Base-by-base conservation (phyloP, 2,888 invertebrate species). In the Nephrotoma flavescens region DNA sequence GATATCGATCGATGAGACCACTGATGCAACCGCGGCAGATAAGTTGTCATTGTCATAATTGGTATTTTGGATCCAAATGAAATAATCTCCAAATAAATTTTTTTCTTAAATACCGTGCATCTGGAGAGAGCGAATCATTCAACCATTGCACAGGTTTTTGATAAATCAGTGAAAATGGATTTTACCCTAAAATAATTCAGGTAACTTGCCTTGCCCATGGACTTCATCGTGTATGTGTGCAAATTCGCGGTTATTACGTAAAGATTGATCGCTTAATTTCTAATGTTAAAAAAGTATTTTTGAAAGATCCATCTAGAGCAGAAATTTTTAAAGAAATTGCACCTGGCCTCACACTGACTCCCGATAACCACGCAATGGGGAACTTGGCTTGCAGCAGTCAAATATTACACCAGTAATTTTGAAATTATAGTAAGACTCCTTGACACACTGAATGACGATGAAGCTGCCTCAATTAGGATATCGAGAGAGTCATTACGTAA, bases 371-470 rank as follows among this genome's bases (percentile, higher is more conserved):
- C n/a, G n/a, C n/a, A n/a, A n/a, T n/a, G n/a, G n/a, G n/a, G n/a
- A n/a, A n/a, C n/a, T n/a, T 47, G 47, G 47, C 47, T 47, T 9
- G 12, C 47, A 47, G 89, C 89, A 0, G 89, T 89, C n/a, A 87
- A 87, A 6, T 90, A 88, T 87, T 89, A 89, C 86, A 88, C 88
- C 7, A 86, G 89, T 41, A 12, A 88, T 87, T 89, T 87, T 87
- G 87, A 88, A 83, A 87, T 87, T 9, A 87, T 89, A 85, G 88
- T 86, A 85, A 11, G 7, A 4, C 9, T 87, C 41, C 31, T 86
- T 19, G 83, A 86, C 86, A 31, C 11, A 1, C 84, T 87, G 4
- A 85, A 87, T 52, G 86, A 71, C 31, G 71, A 84, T 3, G 87
- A 84, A 85, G 19, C 86, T 52, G 87, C 86, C 71, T 83, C 83